These are phyloP conservation scores for Fragum sueziense DNA, from an alignment of 2,888 invertebrate species.

Conservation along the genomic window DNA sequence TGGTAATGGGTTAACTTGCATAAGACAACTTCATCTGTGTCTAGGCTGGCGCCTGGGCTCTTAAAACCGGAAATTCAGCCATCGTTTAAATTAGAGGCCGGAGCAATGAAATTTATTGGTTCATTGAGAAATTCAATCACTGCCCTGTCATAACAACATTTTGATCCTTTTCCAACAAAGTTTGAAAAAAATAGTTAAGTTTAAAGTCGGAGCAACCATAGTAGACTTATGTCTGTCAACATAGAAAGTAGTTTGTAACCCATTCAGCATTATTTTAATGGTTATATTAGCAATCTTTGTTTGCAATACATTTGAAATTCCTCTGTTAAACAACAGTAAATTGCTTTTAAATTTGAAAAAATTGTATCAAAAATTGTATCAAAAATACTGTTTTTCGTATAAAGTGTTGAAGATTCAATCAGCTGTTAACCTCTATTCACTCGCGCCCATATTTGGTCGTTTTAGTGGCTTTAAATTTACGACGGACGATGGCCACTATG, in stretches of 20 bases:
- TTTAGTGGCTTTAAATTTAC: constrained; percentile 11
- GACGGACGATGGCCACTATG: constrained; percentile 13
- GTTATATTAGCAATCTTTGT: too few species aligned
- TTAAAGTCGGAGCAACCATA: too few species aligned
- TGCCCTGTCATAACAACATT: constrained; percentile 7
- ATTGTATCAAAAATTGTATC: too few species aligned
- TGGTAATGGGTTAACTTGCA: constrained; percentile 3
- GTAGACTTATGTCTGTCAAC: too few species aligned
- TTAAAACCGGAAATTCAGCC: constrained; percentile 18
- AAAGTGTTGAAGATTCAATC: constrained; percentile 10
- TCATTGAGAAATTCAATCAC: constrained; percentile 22
- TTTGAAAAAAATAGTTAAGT: too few species aligned
- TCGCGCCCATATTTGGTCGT: constrained; percentile 14
- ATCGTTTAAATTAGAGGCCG: constrained; percentile 8
- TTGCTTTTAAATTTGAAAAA: too few species aligned
- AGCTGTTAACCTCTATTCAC: constrained; percentile 12
- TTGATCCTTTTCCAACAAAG: background rate
- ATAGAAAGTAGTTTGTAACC: too few species aligned
- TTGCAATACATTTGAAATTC: too few species aligned
- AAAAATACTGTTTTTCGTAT: background rate
- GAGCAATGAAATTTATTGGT: constrained; percentile 24
- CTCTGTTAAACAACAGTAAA: too few species aligned
- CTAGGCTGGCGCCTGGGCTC: constrained; percentile 2
- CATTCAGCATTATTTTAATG: too few species aligned
- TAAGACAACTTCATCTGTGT: constrained; percentile 19